Conservation (phyloP, 2,113 vertebrate species). For the Lophotis ruficrista region DNA sequence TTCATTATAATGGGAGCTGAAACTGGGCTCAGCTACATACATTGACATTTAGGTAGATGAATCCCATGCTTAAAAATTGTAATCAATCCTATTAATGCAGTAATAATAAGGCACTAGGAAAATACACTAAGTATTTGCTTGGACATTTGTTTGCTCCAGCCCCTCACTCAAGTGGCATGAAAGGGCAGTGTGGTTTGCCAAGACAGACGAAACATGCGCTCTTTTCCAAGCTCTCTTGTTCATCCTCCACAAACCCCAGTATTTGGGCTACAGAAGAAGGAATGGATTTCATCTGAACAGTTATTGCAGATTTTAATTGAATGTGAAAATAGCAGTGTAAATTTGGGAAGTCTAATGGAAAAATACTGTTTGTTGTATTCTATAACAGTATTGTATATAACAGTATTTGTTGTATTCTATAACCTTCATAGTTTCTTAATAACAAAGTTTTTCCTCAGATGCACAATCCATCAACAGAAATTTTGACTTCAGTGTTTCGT, state of each 20-base stretch:
- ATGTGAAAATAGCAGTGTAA: neutral
- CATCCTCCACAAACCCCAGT: neutral
- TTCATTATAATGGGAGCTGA: neutral
- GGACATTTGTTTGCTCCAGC: neutral
- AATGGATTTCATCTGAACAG: neutral
- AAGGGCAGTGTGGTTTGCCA: neutral
- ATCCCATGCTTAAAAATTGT: neutral
- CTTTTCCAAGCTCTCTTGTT: neutral
- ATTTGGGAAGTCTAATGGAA: neutral
- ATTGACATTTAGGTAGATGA: neutral
- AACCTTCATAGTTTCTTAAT: constrained; percentile 4
- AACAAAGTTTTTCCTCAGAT: constrained; percentile 32
- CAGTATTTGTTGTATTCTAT: neutral
- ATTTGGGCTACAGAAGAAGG: neutral
- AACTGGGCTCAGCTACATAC: neutral
- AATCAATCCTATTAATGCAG: neutral
- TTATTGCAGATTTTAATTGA: neutral
- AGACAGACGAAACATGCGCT: neutral
- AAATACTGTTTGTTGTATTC: neutral
- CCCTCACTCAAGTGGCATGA: neutral
- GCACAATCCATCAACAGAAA: constrained; percentile 50
- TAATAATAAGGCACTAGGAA: neutral
- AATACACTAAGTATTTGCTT: neutral
- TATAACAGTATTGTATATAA: too few relatives aligned
- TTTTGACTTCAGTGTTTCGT: constrained; percentile 24